These are phyloP conservation scores for Gorilla gorilla DNA, from an alignment of 2,113 vertebrate genomes.

Conservation along the genomic window DNA sequence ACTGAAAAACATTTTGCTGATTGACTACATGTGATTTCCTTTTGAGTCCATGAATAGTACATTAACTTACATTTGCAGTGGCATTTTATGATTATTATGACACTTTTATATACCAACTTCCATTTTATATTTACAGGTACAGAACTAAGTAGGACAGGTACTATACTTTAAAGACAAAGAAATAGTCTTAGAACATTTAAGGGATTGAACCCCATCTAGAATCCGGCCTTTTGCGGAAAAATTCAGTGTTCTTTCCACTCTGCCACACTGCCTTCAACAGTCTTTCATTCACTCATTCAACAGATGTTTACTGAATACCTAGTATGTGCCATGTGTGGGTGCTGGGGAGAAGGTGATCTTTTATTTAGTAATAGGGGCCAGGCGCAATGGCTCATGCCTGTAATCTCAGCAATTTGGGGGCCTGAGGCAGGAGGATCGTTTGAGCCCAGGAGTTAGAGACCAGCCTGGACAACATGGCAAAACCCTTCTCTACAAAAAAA, in stretches of 20 bases:
- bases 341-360: background rate
- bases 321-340: background rate
- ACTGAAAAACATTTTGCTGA: constrained; percentile 22
- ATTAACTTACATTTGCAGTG: background rate
- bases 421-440: too few relatives aligned
- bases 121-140: background rate
- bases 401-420: too few relatives aligned
- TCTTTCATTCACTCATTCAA: background rate
- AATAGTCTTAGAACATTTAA: background rate
- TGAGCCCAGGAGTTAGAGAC: too few relatives aligned
- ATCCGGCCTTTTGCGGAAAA: background rate
- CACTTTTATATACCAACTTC: background rate
- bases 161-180: background rate
- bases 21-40: background rate
- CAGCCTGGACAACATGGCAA: too few relatives aligned
- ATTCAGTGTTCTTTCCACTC: background rate
- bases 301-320: background rate
- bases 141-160: background rate
- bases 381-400: too few relatives aligned
- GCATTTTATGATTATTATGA: background rate
- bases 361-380: background rate
- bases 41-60: background rate
- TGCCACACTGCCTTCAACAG: background rate
- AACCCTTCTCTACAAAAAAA: too few relatives aligned
- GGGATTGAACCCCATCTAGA: background rate